A percentile compares a stretch with the other conserved stretches of the same genome.
Evolutionary conservation across 2,797 vertebrate genomes (phyloP).

Genomic region (Cebuella pygmaea): DNA sequence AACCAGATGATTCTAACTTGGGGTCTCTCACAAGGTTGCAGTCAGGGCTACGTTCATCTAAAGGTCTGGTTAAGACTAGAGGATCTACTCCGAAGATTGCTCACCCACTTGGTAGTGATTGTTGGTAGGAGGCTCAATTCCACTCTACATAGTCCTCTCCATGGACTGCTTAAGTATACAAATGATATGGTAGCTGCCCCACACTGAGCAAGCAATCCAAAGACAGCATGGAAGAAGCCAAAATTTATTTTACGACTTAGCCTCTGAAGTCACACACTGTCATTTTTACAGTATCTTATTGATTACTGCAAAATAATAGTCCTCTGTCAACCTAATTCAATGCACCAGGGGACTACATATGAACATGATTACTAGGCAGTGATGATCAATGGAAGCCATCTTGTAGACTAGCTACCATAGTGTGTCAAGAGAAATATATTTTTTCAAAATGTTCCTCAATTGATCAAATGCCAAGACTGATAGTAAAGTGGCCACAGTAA

Average conservation of each 20-base stretch:
- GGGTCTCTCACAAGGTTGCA: background rate
- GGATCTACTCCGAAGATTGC: background rate
- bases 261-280: background rate
- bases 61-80: background rate
- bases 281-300: background rate
- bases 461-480: background rate
- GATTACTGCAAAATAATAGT: background rate
- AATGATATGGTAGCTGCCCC: background rate
- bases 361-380: background rate
- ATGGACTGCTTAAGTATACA: background rate
- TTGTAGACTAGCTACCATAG: background rate
- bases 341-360: background rate
- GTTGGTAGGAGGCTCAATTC: background rate
- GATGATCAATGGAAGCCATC: background rate
- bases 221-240: background rate
- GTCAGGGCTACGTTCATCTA: background rate
- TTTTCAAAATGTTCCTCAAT: background rate
- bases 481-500: background rate
- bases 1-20: background rate
- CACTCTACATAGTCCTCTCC: background rate
- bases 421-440: background rate
- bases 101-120: background rate
- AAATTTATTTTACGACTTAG: constrained; percentile 15
- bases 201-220: background rate
- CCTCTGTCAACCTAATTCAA: background rate